These are phyloP conservation scores for Drosophila littoralis DNA, from an alignment of 1,140 invertebrate species.

Conservation along the genomic window DNA sequence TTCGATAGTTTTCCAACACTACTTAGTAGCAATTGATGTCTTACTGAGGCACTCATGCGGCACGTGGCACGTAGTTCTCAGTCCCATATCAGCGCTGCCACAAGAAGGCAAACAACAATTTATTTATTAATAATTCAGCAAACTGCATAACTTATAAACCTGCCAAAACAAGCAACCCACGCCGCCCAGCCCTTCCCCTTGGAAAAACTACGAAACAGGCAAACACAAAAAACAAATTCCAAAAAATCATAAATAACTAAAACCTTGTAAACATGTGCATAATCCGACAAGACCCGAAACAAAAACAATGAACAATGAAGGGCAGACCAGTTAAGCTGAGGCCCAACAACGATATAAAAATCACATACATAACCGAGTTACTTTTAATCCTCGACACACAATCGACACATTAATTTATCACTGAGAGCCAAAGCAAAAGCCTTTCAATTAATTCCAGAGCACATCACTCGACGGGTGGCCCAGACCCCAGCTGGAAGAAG, in stretches of 20 bases:
- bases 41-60: not conserved
- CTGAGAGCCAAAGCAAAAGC: conserved; percentile 63
- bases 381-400: conserved; percentile 80
- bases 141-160: conserved; percentile 79
- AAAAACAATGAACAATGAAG: conserved; percentile 23
- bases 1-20: not conserved
- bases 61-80: conserved; percentile 10
- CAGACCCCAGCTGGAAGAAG: not conserved
- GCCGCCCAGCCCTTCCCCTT: no score
- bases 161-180: conserved; percentile 52
- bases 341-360: conserved; percentile 47
- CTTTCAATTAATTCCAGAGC: conserved; percentile 79
- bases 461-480: conserved; percentile 37
- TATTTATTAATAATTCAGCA: conserved; percentile 76
- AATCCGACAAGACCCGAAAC: conserved; percentile 54
- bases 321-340: conserved; percentile 23
- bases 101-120: conserved; percentile 27
- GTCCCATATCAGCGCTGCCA: conserved; percentile 10
- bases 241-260: conserved; percentile 78
- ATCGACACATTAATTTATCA: conserved; percentile 83
- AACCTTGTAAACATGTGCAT: conserved; percentile 80
- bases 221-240: conserved; percentile 40
- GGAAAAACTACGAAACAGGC: not conserved
- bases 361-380: conserved; percentile 60
- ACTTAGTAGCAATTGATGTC: conserved; percentile 8